phyloP scores from a whole-genome alignment of 2,113 vertebrate species.

The Rhagologus leucostigma region DNA sequence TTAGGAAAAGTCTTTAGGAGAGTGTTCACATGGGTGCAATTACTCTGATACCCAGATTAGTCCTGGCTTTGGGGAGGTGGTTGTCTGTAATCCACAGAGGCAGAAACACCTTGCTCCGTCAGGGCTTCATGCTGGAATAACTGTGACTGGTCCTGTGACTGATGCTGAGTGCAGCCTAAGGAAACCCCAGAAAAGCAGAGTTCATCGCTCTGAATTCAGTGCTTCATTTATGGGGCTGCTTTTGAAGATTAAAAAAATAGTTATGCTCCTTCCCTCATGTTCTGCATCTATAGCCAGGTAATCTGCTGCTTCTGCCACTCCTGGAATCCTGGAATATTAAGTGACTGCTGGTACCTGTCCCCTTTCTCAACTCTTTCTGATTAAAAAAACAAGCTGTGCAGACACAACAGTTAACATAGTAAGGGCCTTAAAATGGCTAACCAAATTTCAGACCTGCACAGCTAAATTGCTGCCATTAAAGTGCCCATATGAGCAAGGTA shows the following conservation, averaged over 20 bases:
- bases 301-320: neutral
- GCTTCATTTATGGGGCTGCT: neutral
- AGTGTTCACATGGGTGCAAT: neutral
- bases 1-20: neutral
- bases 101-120: neutral
- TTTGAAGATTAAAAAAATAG: neutral
- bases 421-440: neutral
- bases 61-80: neutral
- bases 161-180: neutral
- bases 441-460: constrained; percentile 3
- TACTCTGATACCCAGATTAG: neutral
- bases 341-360: accelerated
- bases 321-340: neutral
- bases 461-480: constrained; percentile 41
- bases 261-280: neutral
- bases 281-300: accelerated
- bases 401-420: neutral
- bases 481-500: neutral
- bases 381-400: neutral
- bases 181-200: neutral
- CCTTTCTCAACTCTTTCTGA: neutral
- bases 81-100: neutral
- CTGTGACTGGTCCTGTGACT: neutral
- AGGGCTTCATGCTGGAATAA: neutral
- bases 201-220: neutral